Evolutionary conservation across 2,888 invertebrate genomes (phyloP).

Genomic region (Napeogenes inachia): DNA sequence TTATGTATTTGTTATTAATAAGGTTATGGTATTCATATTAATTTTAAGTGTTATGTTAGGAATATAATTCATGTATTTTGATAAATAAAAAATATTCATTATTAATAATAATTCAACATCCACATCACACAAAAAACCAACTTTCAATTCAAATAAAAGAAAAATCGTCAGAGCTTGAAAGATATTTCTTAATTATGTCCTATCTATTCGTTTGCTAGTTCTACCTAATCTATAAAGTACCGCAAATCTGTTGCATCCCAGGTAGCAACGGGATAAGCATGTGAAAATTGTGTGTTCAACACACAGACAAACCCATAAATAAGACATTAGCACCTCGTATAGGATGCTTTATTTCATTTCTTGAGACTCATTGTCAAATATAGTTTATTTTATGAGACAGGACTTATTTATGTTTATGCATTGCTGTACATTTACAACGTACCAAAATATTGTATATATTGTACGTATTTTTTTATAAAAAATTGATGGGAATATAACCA

Average conservation of each 20-base stretch:
- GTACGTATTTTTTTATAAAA: not conserved
- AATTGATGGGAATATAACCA: conserved; percentile 14
- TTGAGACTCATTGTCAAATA: conserved; percentile 50
- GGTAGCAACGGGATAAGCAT: conserved; percentile 63
- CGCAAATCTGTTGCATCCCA: conserved; percentile 45
- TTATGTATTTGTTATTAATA: no score
- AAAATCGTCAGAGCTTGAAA: not conserved
- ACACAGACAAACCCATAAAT: conserved; percentile 65
- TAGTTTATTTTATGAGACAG: conserved; percentile 44
- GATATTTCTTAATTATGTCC: conserved; percentile 11
- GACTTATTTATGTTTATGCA: conserved; percentile 21
- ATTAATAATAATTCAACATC: no score
- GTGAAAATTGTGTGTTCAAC: conserved; percentile 68
- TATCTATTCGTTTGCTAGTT: conserved; percentile 34
- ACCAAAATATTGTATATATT: not conserved
- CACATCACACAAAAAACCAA: no score
- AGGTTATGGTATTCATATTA: no score
- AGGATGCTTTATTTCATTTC: conserved; percentile 56
- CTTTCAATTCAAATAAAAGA: no score
- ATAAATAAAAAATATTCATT: no score
- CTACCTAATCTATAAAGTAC: conserved; percentile 44
- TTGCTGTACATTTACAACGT: not conserved
- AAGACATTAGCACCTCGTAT: conserved; percentile 73
- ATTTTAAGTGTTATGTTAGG: no score
- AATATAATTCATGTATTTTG: no score